Percentiles rank a stretch among this genome's conserved stretches.
Evolutionary conservation across 2,888 invertebrate genomes (phyloP).

Genomic region (Drosophila pseudotalamancana): DNA sequence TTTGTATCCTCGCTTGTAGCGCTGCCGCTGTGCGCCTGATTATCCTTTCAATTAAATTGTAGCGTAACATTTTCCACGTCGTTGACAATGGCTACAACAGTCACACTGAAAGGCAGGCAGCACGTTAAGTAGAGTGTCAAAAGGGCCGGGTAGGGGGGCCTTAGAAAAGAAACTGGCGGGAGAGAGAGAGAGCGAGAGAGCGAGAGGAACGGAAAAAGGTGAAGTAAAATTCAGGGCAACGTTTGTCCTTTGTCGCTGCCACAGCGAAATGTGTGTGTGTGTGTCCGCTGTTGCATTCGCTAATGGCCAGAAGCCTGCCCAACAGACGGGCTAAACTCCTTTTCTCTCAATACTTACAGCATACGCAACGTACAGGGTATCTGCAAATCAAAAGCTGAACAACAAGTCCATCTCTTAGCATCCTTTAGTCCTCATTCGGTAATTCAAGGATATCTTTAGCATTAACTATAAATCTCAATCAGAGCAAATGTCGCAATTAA

Average conservation of each 20-base stretch:
- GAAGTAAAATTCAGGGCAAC: constrained; percentile 38
- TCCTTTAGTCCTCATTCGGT: too few species aligned
- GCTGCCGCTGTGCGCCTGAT: constrained; percentile 72
- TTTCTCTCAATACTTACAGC: neutral
- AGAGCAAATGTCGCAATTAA: too few species aligned
- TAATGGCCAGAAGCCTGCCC: constrained; percentile 49
- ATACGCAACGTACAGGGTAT: too few species aligned
- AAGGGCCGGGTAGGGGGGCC: neutral
- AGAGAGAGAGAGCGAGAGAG: neutral
- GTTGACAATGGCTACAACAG: constrained; percentile 59
- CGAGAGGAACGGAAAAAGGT: neutral
- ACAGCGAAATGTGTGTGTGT: constrained; percentile 16
- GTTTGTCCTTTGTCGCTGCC: constrained; percentile 18
- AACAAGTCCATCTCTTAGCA: too few species aligned
- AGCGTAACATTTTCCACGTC: constrained; percentile 81
- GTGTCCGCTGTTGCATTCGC: constrained; percentile 54
- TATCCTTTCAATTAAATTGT: constrained; percentile 82
- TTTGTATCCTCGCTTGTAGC: constrained; percentile 36
- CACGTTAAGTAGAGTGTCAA: constrained; percentile 2
- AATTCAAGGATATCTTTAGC: too few species aligned
- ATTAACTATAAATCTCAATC: too few species aligned
- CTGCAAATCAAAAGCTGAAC: too few species aligned
- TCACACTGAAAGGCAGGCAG: constrained; percentile 15
- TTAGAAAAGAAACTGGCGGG: neutral
- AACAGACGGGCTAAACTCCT: constrained; percentile 15